A percentile compares a stretch with the other conserved stretches of the same genome.
phyloP scores from a whole-genome alignment of 1,140 invertebrate species.

The Diuraphis noxia region DNA sequence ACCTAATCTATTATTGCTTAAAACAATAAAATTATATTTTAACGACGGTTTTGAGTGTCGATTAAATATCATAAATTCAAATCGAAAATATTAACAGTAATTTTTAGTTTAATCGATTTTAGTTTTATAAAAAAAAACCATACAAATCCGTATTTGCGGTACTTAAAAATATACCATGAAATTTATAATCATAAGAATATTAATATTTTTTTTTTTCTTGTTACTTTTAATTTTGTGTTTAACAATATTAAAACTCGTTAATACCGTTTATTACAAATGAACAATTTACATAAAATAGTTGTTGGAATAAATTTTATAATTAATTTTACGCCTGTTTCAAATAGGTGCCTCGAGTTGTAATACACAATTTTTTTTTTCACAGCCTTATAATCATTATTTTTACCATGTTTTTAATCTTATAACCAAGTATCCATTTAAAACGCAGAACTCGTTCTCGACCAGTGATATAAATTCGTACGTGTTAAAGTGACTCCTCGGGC shows the following conservation, averaged over 20 bases:
- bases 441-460: background rate
- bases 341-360: background rate
- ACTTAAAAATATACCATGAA: background rate
- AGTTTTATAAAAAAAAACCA: background rate
- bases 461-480: slow-evolving; percentile 20
- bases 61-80: background rate
- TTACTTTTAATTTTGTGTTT: background rate
- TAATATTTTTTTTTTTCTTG: background rate
- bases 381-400: background rate
- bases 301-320: background rate
- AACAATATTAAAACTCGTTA: slow-evolving; percentile 8
- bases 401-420: background rate
- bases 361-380: background rate
- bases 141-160: background rate
- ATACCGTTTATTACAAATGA: background rate
- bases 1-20: background rate
- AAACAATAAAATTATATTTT: too few species aligned
- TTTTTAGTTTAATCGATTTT: background rate
- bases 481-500: slow-evolving; percentile 19
- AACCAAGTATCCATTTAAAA: background rate
- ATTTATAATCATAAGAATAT: background rate
- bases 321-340: background rate
- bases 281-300: background rate
- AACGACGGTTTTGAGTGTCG: background rate
- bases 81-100: background rate